Evolutionary conservation across 1,140 invertebrate genomes (phyloP).

Genomic region (Drosophila setifemur): DNA sequence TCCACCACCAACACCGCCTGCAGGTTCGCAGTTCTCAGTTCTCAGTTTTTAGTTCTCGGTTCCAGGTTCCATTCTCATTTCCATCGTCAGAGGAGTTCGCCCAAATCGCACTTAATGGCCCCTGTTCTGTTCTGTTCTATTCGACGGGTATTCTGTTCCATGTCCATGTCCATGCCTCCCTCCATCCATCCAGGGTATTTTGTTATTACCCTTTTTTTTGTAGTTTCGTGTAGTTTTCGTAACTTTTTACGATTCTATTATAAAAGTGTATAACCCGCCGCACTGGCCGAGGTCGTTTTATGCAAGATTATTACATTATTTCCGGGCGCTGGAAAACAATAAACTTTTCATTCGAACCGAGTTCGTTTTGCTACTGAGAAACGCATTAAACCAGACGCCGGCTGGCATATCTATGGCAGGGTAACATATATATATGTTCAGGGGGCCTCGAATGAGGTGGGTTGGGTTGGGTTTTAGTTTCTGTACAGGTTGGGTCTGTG

Average conservation of each 20-base stretch:
- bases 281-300: constrained; percentile 38
- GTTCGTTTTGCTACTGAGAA: constrained; percentile 39
- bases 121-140: neutral
- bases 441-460: neutral
- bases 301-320: constrained; percentile 79
- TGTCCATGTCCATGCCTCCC: no score
- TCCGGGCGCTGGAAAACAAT: constrained; percentile 66
- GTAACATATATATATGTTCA: constrained; percentile 1
- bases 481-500: constrained; percentile 5
- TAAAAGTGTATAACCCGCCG: constrained; percentile 61
- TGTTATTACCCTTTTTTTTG: neutral
- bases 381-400: constrained; percentile 67
- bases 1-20: neutral
- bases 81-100: neutral
- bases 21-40: no score
- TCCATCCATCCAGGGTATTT: neutral
- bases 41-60: neutral
- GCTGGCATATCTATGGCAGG: constrained; percentile 9
- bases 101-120: constrained; percentile 39
- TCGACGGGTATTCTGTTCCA: neutral
- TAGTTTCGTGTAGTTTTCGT: constrained; percentile 21
- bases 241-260: constrained; percentile 70
- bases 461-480: constrained; percentile 10
- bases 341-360: constrained; percentile 53
- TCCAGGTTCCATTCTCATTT: constrained; percentile 33